These are phyloP conservation scores for Amphibalanus amphitrite DNA, from an alignment of 1,140 invertebrate genomes.

Conservation along the genomic window DNA sequence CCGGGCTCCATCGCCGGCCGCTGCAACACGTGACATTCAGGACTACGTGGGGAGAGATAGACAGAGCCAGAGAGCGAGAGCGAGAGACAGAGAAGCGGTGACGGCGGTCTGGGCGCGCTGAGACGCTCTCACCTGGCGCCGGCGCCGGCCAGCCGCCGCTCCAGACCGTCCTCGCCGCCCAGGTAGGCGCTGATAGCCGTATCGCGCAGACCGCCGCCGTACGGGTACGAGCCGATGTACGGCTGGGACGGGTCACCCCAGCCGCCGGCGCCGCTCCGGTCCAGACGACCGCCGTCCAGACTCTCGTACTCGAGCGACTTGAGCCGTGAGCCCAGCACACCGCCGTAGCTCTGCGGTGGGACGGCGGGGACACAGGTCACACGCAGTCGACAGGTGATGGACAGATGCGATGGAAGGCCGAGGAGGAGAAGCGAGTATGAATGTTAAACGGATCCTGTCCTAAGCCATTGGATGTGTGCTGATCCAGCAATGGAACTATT, in stretches of 20 bases:
- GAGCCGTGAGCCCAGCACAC: neutral
- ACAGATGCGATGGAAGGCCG: too few relatives aligned
- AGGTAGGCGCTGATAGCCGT: neutral
- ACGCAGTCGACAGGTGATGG: too few relatives aligned
- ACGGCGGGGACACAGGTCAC: too few relatives aligned
- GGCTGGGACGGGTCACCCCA: neutral
- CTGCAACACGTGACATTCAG: too few relatives aligned
- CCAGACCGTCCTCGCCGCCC: neutral
- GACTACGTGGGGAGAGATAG: neutral
- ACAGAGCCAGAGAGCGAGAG: too few relatives aligned
- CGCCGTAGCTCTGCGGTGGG: neutral
- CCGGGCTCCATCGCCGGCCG: too few relatives aligned
- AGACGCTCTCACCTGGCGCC: neutral
- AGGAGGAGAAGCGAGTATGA: too few relatives aligned
- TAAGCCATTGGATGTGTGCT: too few relatives aligned
- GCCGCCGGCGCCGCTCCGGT: neutral
- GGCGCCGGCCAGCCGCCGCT: neutral
- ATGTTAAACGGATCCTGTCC: too few relatives aligned
- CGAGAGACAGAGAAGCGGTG: too few relatives aligned
- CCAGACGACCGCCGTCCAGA: neutral
- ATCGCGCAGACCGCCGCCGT: neutral
- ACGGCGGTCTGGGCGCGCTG: too few relatives aligned
- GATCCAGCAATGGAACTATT: too few relatives aligned
- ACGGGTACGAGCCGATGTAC: neutral
- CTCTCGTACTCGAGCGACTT: neutral